phyloP scores from a whole-genome alignment of 2,113 vertebrate species.

The Cricetomys ansorgei region DNA sequence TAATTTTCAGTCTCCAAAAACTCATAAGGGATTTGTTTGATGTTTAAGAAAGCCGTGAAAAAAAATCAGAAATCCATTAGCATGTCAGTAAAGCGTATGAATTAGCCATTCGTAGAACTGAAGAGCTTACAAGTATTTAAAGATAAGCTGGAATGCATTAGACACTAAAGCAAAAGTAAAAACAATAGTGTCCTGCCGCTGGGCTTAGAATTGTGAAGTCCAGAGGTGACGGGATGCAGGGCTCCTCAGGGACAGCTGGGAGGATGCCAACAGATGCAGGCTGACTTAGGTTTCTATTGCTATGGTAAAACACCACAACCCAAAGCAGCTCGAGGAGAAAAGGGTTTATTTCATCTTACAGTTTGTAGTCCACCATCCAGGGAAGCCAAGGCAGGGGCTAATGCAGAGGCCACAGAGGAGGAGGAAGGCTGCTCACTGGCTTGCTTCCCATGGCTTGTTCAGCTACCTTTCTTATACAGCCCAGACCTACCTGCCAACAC shows the following conservation, averaged over 20 bases:
- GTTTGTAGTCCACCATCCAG: no score
- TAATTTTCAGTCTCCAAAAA: not conserved
- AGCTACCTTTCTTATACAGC: no score
- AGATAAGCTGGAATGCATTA: not conserved
- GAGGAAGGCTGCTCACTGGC: no score
- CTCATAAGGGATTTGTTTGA: not conserved
- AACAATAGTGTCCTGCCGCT: not conserved
- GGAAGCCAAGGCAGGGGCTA: no score
- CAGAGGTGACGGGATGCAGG: not conserved
- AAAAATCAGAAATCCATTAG: not conserved
- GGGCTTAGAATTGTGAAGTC: not conserved
- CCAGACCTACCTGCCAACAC: no score
- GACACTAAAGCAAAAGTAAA: not conserved
- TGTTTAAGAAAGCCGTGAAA: conserved; percentile 36
- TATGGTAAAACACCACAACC: no score
- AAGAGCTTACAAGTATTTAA: not conserved
- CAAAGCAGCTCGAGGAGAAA: no score
- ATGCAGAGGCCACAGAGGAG: no score
- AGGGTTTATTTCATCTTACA: no score
- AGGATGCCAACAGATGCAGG: no score
- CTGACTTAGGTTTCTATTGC: no score
- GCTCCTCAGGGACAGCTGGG: not conserved
- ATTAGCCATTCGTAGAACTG: not conserved
- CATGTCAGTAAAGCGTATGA: not conserved
- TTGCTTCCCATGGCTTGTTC: no score